These are phyloP conservation scores for Dicranocentrus wangi DNA, from an alignment of 2,888 invertebrate genomes.

Conservation along the genomic window DNA sequence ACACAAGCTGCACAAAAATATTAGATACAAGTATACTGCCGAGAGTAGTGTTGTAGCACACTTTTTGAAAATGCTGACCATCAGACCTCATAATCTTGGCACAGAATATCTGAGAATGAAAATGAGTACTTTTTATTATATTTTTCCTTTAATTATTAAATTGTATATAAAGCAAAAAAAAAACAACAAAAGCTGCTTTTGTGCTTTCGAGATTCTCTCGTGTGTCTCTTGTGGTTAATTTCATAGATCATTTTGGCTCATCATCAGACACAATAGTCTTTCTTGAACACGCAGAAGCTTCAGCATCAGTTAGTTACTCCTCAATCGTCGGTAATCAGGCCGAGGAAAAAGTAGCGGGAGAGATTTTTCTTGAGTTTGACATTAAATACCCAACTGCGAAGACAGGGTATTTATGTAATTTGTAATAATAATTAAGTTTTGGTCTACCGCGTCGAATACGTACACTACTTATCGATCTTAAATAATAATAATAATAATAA, in stretches of 20 bases:
- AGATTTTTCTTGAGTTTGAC: too few relatives aligned
- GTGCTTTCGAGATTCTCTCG: slow-evolving; percentile 6
- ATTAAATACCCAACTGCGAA: too few relatives aligned
- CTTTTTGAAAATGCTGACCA: slow-evolving; percentile 22
- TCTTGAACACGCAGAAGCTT: slow-evolving; percentile 11
- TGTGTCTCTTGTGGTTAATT: not conserved
- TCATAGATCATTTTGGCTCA: slow-evolving; percentile 1
- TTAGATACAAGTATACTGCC: too few relatives aligned
- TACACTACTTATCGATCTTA: too few relatives aligned
- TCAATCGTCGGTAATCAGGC: too few relatives aligned
- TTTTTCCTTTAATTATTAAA: slow-evolving; percentile 4
- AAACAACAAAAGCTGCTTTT: not conserved
- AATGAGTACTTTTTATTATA: slow-evolving; percentile 6
- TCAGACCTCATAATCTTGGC: slow-evolving; percentile 54
- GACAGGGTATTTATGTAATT: too few relatives aligned
- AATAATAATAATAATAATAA: too few relatives aligned
- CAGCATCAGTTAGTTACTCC: not conserved
- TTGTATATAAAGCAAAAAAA: not conserved
- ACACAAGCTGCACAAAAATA: too few relatives aligned
- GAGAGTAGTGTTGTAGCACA: too few relatives aligned
- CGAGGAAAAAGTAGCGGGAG: too few relatives aligned
- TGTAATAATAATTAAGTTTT: too few relatives aligned
- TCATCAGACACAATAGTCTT: not conserved
- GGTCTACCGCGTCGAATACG: too few relatives aligned
- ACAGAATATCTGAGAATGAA: slow-evolving; percentile 34